Conservation (phyloP, 2,797 vertebrate species). For the Podarcis siculus region DNA sequence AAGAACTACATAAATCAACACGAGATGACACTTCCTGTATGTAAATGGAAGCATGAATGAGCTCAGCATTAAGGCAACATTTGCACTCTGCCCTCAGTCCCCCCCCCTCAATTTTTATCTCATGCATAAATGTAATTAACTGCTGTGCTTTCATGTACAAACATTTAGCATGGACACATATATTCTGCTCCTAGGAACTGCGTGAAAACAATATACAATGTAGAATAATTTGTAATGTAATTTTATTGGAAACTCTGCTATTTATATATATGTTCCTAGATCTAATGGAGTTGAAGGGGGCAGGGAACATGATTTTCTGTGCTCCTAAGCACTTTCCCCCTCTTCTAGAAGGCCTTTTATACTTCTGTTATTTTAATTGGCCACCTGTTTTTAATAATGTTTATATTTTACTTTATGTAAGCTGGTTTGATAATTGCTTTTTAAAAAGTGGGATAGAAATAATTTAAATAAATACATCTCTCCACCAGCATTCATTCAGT, state of each 20-base stretch:
- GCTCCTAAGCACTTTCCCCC: neutral
- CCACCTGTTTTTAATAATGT: neutral
- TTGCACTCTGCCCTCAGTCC: neutral
- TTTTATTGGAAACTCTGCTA: too few species aligned
- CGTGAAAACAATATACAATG: neutral
- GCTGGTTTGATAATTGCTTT: neutral
- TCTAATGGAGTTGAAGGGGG: neutral
- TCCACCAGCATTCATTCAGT: neutral
- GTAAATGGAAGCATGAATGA: conserved; percentile 27
- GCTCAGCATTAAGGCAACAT: conserved; percentile 12
- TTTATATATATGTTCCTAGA: too few species aligned
- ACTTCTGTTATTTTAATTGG: neutral
- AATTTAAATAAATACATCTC: neutral
- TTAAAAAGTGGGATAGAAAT: neutral
- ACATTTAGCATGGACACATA: neutral
- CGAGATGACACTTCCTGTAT: conserved; percentile 35
- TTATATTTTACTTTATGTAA: neutral
- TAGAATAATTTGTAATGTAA: neutral
- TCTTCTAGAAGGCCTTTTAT: neutral
- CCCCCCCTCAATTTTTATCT: neutral
- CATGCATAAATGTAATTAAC: neutral
- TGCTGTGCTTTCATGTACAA: neutral
- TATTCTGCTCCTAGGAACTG: neutral
- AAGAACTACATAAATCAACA: conserved; percentile 45
- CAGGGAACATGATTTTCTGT: neutral